These are phyloP conservation scores for Drosophila phalerata DNA, from an alignment of 2,888 invertebrate species.

Conservation along the genomic window DNA sequence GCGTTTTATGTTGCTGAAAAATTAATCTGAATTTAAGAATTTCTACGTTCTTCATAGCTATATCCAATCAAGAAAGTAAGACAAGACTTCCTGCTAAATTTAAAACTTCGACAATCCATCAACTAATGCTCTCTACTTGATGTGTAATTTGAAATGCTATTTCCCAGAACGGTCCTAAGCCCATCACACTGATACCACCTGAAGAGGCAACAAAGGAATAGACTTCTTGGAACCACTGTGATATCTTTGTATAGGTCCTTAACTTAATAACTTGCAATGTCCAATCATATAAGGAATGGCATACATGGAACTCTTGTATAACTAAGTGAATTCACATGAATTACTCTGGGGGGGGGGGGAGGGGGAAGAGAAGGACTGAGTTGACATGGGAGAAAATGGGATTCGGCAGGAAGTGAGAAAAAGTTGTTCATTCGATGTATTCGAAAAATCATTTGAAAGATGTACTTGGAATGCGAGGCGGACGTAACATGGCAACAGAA, in stretches of 20 bases:
- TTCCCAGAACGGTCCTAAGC: background rate
- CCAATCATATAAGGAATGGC: constrained; percentile 18
- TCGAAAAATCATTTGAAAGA: constrained; percentile 36
- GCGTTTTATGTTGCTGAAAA: no score
- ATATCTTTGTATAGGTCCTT: background rate
- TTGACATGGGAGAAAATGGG: background rate
- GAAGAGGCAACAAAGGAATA: background rate
- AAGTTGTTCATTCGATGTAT: constrained; percentile 24
- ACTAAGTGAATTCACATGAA: constrained; percentile 37
- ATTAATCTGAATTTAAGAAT: no score
- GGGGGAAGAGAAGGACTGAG: background rate
- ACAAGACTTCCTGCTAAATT: no score
- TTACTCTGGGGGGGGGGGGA: background rate
- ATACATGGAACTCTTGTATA: constrained; percentile 9
- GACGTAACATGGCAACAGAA: constrained; percentile 57
- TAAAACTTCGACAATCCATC: no score
- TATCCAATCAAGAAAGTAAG: no score
- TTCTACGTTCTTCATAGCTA: no score
- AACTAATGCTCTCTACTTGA: background rate
- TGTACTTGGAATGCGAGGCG: constrained; percentile 21
- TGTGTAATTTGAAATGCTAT: background rate
- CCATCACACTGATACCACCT: background rate
- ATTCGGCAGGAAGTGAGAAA: constrained; percentile 16
- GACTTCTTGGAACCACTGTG: background rate
- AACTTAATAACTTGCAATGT: constrained; percentile 20